Evolutionary conservation across 2,113 vertebrate species (phyloP), one percentile per base, ranked within the genome.

Genomic region (Solea solea): DNA sequence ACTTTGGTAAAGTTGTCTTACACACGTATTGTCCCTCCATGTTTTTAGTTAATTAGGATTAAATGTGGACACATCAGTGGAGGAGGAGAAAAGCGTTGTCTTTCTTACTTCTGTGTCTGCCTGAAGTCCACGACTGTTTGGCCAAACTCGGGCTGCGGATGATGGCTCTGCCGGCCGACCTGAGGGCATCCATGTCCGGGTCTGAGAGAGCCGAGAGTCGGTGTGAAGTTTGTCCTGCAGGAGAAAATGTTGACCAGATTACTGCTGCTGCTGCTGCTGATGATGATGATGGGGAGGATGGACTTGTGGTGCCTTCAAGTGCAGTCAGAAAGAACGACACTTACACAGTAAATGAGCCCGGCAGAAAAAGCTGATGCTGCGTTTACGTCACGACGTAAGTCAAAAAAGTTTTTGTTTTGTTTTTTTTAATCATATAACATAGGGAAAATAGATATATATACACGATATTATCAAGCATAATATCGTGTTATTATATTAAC

Each of bases 101-200:
- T 42, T 25, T 86, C 95, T 95, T 91, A 97, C 96, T 96, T 88
- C 88, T 90, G 88, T 97, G 95, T 83, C 89, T 93, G 72, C 93
- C 91, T 50, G 93, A 64, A 10, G 80, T 93, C 95, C 95, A 95
- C 16, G 93, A 91, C 86, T 94, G 94, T 74, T 95, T 95, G 74
- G 93, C 94, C 61, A 94, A 28, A 73, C 94, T 95, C 15, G 95
- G 96, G 73, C 95, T 96, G 69, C 95, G 92, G 81, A 95, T 95
- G 39, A 96, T 93, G 4, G 95, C 95, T 86, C 94, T 91, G 28
- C 95, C 95, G 1, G 95, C 96, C 21, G 94, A 95, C 86, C 90
- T 94, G 14, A 96, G 87, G 8, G 93, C 95, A 78, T 96, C 95
- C 95, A 96, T 96, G 81, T 69, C 81, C 71, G 72, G 21, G 54